Percentiles rank a stretch among this genome's conserved stretches.
Conservation (phyloP, 2,113 vertebrate genomes). For the Bubo scandiacus region DNA sequence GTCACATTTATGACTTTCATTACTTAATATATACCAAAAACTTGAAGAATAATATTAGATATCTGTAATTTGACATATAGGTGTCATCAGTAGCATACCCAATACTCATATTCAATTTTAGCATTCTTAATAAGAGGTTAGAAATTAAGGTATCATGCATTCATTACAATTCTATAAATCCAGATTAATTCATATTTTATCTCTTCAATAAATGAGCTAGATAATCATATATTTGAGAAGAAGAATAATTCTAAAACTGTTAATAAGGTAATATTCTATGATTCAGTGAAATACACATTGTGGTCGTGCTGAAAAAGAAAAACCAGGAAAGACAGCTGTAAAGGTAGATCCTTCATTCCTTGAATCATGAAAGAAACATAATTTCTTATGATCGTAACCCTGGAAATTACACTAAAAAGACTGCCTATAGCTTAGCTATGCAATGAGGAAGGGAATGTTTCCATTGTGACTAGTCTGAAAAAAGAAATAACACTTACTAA, state of each 20-base stretch:
- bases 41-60: not conserved
- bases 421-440: not conserved
- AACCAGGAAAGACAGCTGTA: not conserved
- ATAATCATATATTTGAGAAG: not conserved
- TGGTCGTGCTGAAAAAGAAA: not conserved
- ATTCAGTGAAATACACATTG: not conserved
- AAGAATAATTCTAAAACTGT: not conserved
- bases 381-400: not conserved
- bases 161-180: not conserved
- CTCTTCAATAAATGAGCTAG: accelerated
- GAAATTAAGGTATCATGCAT: not conserved
- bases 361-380: not conserved
- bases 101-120: not conserved
- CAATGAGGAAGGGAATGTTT: not conserved
- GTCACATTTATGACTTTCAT: not conserved
- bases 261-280: not conserved
- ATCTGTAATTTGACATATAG: not conserved
- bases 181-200: not conserved
- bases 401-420: not conserved
- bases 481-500: not conserved
- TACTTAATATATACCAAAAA: not conserved
- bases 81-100: not conserved
- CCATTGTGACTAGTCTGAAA: not conserved
- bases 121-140: not conserved
- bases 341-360: not conserved